phyloP scores from a whole-genome alignment of 2,888 invertebrate genomes.

The Catocala fraxini region DNA sequence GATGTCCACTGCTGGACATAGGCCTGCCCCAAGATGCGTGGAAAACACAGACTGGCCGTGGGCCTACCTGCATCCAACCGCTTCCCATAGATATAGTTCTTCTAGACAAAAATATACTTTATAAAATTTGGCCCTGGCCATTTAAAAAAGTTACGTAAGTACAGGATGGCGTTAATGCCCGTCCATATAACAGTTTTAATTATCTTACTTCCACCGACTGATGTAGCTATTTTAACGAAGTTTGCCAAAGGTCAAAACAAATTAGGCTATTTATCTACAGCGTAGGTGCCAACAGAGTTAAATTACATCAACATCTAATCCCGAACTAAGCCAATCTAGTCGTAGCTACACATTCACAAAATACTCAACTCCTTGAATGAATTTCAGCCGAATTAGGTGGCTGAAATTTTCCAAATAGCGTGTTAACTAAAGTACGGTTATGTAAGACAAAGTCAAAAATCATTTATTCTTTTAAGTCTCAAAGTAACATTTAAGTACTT shows the following conservation, averaged over 20 bases:
- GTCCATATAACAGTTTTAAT: neutral
- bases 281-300: constrained; percentile 34
- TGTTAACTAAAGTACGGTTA: neutral
- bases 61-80: no score
- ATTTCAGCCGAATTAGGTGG: constrained; percentile 44
- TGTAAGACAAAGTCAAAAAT: no score
- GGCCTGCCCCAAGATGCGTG: no score
- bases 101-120: no score
- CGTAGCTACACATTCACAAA: constrained; percentile 45
- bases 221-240: constrained; percentile 17
- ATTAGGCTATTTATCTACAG: constrained; percentile 49
- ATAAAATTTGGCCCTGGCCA: no score
- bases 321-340: constrained; percentile 48
- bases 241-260: constrained; percentile 25
- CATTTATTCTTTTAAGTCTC: no score
- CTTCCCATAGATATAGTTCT: no score
- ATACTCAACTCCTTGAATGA: constrained; percentile 50
- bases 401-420: neutral
- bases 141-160: no score
- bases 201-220: neutral
- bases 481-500: no score
- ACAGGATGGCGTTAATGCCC: no score
- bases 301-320: constrained; percentile 39
- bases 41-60: no score
- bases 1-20: no score